Base-by-base conservation (phyloP, 2,888 invertebrate genomes). In the Drosophila meridiana region DNA sequence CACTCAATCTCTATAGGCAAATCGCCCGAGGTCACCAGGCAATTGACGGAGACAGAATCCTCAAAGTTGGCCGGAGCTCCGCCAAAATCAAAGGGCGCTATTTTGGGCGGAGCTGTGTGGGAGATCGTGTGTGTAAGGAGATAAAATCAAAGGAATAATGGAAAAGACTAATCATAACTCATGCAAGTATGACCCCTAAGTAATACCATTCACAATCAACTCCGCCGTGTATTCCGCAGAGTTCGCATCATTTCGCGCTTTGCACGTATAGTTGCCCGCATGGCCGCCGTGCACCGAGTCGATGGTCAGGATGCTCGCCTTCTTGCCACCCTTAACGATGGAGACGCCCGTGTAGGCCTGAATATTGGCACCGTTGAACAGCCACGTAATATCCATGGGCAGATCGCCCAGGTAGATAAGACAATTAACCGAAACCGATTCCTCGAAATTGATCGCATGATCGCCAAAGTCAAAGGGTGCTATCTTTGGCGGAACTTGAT, bases 51-150 rank as follows among this genome's bases (percentile, higher is more conserved):
- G 66, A 95, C 95, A 82, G 95, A 95, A 92, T 96, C 96, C 76
- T 96, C 96, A 82, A 95, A 95, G 92, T 95, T 96, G 79, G 95
- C 94, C 42, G 96, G 95, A 79, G 95, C 94, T 83, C 96, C 95
- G 85, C 96, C 97, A 92, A 97, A 97, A 85, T 95, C 94, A 93
- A 97, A 97, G 79, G 96, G 95, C 88, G 95, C 95, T 91, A 96
- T 95, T 94, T 96, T 96, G 74, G 97, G 97, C 91, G 95, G 95
- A 94, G 95, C 97, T 97, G 74, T 64, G 69, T 9, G n/a, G 20
- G 30, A 20, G 36, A n/a, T 59, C n/a, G 13, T 38, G 45, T 61
- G 57, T 30, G 26, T 34, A 3, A 30, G 9, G 20, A 58, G 45
- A 47, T 47, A 53, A 58, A 84, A 70, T 32, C 43, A 64, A 68